Evolutionary conservation across 2,113 vertebrate genomes (phyloP).

Genomic region (Charadrius vociferus): DNA sequence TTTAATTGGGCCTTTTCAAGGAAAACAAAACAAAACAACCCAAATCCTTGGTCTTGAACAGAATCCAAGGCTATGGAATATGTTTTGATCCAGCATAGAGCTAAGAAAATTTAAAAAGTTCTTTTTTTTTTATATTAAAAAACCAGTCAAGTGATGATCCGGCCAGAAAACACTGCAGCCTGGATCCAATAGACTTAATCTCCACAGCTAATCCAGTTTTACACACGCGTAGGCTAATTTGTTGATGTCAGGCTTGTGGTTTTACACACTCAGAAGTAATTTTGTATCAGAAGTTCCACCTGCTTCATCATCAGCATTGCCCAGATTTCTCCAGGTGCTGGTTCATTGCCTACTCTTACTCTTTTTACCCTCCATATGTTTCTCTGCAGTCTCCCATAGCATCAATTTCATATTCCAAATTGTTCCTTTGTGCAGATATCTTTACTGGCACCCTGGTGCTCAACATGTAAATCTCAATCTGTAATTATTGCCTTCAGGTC

Average conservation of each 20-base stretch:
- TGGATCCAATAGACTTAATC: background rate
- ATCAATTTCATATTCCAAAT: background rate
- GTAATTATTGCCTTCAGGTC: background rate
- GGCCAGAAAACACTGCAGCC: background rate
- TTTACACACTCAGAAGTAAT: background rate
- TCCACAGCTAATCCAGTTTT: background rate
- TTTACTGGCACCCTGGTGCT: background rate
- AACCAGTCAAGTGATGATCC: background rate
- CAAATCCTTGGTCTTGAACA: background rate
- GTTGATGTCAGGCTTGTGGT: background rate
- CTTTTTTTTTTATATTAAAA: no score
- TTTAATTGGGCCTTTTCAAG: background rate
- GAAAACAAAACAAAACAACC: background rate
- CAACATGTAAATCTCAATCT: background rate
- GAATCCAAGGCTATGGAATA: background rate
- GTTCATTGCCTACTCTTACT: background rate
- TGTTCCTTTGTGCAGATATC: background rate
- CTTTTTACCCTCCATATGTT: background rate
- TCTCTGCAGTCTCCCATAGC: background rate
- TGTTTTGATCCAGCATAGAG: background rate
- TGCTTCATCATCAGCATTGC: background rate
- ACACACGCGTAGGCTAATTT: background rate
- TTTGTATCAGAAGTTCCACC: background rate
- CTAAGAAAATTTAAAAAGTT: background rate
- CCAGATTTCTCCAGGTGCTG: background rate